These are phyloP conservation scores for Pinna nobilis DNA, from an alignment of 1,140 invertebrate genomes.

Conservation along the genomic window DNA sequence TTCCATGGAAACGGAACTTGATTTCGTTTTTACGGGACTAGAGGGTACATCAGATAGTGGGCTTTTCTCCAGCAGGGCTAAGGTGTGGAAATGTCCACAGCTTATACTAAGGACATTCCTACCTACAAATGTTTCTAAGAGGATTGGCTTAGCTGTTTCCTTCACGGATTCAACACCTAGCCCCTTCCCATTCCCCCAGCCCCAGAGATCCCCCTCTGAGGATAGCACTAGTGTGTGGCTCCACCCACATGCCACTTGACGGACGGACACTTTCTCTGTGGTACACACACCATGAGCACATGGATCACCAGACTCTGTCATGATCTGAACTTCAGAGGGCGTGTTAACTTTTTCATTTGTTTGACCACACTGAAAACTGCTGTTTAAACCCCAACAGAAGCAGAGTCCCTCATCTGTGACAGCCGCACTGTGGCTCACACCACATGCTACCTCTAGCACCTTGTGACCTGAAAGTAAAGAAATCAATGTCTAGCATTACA, in stretches of 20 bases:
- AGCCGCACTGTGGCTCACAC: slow-evolving; percentile 66
- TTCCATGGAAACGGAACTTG: slow-evolving; percentile 83
- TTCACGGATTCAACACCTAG: slow-evolving; percentile 73
- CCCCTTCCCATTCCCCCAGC: slow-evolving; percentile 82
- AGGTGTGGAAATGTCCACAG: slow-evolving; percentile 81
- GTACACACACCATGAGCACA: slow-evolving; percentile 61
- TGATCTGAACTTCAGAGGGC: slow-evolving; percentile 56
- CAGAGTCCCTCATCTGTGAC: slow-evolving; percentile 60
- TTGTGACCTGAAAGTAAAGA: slow-evolving; percentile 51
- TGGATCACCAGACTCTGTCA: slow-evolving; percentile 33
- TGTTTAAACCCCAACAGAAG: slow-evolving; percentile 70
- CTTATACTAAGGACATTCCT: slow-evolving; percentile 80
- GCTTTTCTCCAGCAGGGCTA: slow-evolving; percentile 80
- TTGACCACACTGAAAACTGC: slow-evolving; percentile 66
- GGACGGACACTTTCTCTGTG: slow-evolving; percentile 35
- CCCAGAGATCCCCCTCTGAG: slow-evolving; percentile 88
- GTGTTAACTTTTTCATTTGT: slow-evolving; percentile 45
- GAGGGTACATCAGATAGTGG: slow-evolving; percentile 79
- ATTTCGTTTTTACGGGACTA: slow-evolving; percentile 76
- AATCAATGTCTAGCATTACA: too few relatives aligned
- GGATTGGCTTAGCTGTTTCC: slow-evolving; percentile 76
- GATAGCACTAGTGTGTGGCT: slow-evolving; percentile 90
- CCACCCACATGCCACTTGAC: slow-evolving; percentile 84
- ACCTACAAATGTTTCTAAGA: slow-evolving; percentile 82
- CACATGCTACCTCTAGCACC: slow-evolving; percentile 63